Evolutionary conservation across 2,888 invertebrate species (phyloP).

Genomic region (Morpho achilles): DNA sequence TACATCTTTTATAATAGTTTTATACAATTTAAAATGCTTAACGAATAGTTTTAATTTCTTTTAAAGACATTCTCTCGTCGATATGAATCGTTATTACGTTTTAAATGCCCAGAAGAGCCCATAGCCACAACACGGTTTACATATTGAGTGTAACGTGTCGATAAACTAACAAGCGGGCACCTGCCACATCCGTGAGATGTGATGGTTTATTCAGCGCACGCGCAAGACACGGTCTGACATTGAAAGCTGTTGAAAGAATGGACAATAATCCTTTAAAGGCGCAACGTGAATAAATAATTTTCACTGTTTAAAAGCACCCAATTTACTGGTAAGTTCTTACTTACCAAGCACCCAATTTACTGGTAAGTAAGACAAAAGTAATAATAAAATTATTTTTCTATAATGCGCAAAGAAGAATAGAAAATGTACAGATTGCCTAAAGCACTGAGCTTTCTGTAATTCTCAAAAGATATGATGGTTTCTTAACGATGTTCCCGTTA

Average conservation of each 20-base stretch:
- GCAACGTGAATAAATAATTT: not conserved
- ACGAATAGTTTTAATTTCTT: no score
- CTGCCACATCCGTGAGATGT: constrained; percentile 19
- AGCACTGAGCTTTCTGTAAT: no score
- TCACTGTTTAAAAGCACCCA: not conserved
- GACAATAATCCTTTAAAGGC: constrained; percentile 2
- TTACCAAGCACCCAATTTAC: not conserved
- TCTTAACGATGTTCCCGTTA: no score
- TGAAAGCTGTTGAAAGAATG: constrained; percentile 12
- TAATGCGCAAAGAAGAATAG: no score
- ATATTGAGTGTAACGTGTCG: constrained; percentile 20
- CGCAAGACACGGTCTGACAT: constrained; percentile 14
- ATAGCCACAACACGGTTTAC: constrained; percentile 10
- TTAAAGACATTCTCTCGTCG: no score
- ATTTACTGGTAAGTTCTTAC: not conserved
- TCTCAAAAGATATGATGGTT: no score
- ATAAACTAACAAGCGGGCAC: constrained; percentile 18
- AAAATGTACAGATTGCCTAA: no score
- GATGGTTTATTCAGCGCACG: constrained; percentile 18
- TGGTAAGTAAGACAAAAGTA: no score
- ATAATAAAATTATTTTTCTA: no score
- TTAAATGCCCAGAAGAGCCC: constrained; percentile 7
- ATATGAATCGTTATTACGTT: not conserved
- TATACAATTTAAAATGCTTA: no score
- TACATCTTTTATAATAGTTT: no score